A percentile compares a stretch with the other conserved stretches of the same genome.
Conservation (phyloP, 2,888 invertebrate genomes). For the Orthosia gothica region DNA sequence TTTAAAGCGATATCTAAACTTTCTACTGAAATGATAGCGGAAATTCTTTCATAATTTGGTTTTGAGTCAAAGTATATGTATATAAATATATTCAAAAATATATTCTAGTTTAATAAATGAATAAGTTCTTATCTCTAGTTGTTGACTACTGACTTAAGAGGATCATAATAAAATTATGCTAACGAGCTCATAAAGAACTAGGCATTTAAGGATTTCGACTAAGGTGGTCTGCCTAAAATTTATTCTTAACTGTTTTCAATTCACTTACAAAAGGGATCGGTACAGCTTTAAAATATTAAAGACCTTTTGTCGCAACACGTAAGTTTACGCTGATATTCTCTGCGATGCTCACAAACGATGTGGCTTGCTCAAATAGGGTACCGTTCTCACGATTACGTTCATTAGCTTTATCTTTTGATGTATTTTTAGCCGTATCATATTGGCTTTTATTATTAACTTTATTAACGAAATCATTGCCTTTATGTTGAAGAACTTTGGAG, state of each 20-base stretch:
- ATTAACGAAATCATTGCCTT: slow-evolving; percentile 36
- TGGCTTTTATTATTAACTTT: slow-evolving; percentile 39
- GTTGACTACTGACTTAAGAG: not conserved
- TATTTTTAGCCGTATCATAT: slow-evolving; percentile 56
- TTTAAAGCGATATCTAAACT: not conserved
- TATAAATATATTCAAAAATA: not conserved
- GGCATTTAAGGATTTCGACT: not conserved
- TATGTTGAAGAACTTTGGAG: slow-evolving; percentile 9
- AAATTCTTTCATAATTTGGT: not conserved
- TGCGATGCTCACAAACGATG: slow-evolving; percentile 49
- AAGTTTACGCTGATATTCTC: slow-evolving; percentile 46
- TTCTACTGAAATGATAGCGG: not conserved
- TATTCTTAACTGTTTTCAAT: slow-evolving; percentile 14
- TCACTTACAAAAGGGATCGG: slow-evolving; percentile 12
- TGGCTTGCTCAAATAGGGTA: slow-evolving; percentile 53
- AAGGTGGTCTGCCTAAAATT: not conserved
- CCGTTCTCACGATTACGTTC: slow-evolving; percentile 63
- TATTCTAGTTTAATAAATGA: not conserved
- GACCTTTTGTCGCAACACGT: slow-evolving; percentile 57
- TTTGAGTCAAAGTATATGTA: not conserved
- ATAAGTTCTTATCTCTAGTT: not conserved
- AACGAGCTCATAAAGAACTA: slow-evolving; percentile 11
- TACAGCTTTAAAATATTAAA: slow-evolving; percentile 51
- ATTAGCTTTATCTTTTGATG: slow-evolving; percentile 53
- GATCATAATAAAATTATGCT: not conserved